A percentile compares a stretch with the other conserved stretches of the same genome.
Evolutionary conservation across 2,113 vertebrate species (phyloP).

Genomic region (Poeciliopsis occidentalis): DNA sequence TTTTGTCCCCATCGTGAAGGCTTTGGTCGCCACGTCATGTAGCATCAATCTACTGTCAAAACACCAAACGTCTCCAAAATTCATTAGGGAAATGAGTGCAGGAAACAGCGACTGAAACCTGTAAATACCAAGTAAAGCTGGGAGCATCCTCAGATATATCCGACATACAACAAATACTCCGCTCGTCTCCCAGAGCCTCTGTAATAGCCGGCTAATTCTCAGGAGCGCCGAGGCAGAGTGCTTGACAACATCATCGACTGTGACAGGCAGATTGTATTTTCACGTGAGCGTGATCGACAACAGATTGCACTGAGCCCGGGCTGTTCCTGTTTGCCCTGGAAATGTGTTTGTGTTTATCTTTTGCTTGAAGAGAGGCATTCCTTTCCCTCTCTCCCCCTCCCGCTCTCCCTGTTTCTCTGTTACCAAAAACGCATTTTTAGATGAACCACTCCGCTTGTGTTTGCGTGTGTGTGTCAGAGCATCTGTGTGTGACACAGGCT

Average conservation of each 20-base stretch:
- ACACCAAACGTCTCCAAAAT: slow-evolving; percentile 57
- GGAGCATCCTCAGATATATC: slow-evolving; percentile 62
- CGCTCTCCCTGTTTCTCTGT: not conserved
- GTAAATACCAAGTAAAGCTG: slow-evolving; percentile 64
- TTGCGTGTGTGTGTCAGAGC: slow-evolving; percentile 33
- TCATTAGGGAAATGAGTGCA: slow-evolving; percentile 51
- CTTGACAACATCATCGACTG: slow-evolving; percentile 81
- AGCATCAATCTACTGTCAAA: slow-evolving; percentile 65
- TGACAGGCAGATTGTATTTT: slow-evolving; percentile 83
- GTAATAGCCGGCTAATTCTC: slow-evolving; percentile 75
- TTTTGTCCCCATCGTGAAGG: slow-evolving; percentile 46
- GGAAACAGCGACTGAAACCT: slow-evolving; percentile 54
- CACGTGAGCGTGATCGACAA: slow-evolving; percentile 76
- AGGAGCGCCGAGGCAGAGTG: slow-evolving; percentile 65
- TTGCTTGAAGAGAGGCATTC: slow-evolving; percentile 58
- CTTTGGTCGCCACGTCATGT: slow-evolving; percentile 64
- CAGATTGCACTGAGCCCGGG: slow-evolving; percentile 69
- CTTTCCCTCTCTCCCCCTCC: slow-evolving; percentile 54
- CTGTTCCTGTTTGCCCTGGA: slow-evolving; percentile 71
- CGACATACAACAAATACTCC: slow-evolving; percentile 63
- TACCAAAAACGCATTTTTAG: slow-evolving; percentile 55
- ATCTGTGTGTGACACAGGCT: slow-evolving; percentile 60
- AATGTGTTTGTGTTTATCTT: slow-evolving; percentile 77
- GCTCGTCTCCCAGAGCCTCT: slow-evolving; percentile 42
- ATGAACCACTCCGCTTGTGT: slow-evolving; percentile 43